These are phyloP conservation scores for Odiellus spinosus DNA, from an alignment of 2,888 invertebrate species.

Conservation along the genomic window DNA sequence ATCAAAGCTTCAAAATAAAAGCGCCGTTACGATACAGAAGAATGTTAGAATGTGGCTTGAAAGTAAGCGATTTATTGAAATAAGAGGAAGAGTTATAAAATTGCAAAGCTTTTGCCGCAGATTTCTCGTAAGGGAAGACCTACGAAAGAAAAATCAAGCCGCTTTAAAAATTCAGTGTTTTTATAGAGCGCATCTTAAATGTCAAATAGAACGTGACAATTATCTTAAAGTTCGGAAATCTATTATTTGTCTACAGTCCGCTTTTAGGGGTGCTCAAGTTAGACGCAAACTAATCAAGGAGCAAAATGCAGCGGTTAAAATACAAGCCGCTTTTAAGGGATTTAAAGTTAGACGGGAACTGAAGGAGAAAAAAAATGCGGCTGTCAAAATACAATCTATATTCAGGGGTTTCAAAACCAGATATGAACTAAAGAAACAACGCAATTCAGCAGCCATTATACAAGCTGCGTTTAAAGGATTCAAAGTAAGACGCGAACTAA, in stretches of 20 bases:
- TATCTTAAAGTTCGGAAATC: not conserved
- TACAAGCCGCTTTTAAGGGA: conserved; percentile 16
- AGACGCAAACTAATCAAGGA: not conserved
- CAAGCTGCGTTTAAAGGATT: conserved; percentile 1
- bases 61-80: conserved; percentile 4
- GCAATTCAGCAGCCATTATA: conserved; percentile 1
- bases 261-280: conserved; percentile 1
- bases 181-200: too few species aligned
- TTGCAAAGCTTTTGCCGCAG: not conserved
- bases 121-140: too few species aligned
- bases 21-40: conserved; percentile 16
- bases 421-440: too few species aligned
- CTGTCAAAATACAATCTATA: not conserved
- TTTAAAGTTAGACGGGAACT: conserved; percentile 1
- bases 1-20: too few species aligned
- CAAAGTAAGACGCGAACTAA: conserved; percentile 4
- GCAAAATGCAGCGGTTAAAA: conserved; percentile 11
- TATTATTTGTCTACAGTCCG: conserved; percentile 3
- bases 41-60: conserved; percentile 6
- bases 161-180: too few species aligned
- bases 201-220: too few species aligned
- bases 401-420: not conserved
- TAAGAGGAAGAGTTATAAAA: conserved; percentile 3
- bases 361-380: conserved; percentile 6
- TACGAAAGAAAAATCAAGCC: too few species aligned